Evolutionary conservation across 2,888 invertebrate genomes (phyloP).

Genomic region (Charanyca ferruginea): DNA sequence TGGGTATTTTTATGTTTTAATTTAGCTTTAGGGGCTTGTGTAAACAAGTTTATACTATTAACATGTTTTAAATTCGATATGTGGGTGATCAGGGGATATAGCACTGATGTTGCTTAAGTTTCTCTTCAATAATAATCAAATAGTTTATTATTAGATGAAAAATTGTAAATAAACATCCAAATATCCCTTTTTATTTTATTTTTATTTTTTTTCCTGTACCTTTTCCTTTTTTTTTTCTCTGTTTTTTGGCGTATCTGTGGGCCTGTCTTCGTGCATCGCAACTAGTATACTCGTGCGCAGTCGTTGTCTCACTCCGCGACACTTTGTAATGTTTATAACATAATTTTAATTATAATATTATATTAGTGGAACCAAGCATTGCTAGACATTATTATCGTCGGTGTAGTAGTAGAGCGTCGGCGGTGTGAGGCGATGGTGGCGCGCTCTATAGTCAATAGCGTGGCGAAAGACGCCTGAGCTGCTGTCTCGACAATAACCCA

Average conservation of each 20-base stretch:
- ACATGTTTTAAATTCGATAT: slow-evolving; percentile 85
- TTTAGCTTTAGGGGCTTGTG: slow-evolving; percentile 83
- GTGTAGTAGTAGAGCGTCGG: slow-evolving; percentile 5
- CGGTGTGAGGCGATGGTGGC: slow-evolving; percentile 45
- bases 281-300: slow-evolving; percentile 66
- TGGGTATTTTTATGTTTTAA: slow-evolving; percentile 88
- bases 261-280: slow-evolving; percentile 76
- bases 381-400: slow-evolving; percentile 34
- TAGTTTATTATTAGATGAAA: slow-evolving; percentile 88
- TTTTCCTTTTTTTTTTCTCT: slow-evolving; percentile 64
- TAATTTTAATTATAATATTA: slow-evolving; percentile 52
- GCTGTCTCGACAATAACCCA: slow-evolving; percentile 91
- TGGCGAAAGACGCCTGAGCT: slow-evolving; percentile 83
- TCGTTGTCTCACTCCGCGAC: slow-evolving; percentile 20
- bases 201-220: slow-evolving; percentile 79
- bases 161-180: slow-evolving; percentile 91
- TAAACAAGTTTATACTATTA: slow-evolving; percentile 82
- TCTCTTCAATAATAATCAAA: slow-evolving; percentile 88
- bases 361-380: slow-evolving; percentile 50
- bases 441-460: slow-evolving; percentile 82
- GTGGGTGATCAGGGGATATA: slow-evolving; percentile 86
- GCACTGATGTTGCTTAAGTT: slow-evolving; percentile 85
- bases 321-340: slow-evolving; percentile 35
- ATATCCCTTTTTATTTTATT: slow-evolving; percentile 89
- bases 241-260: slow-evolving; percentile 64